Base-by-base conservation (phyloP, 2,888 invertebrate genomes). In the Rutpela maculata region DNA sequence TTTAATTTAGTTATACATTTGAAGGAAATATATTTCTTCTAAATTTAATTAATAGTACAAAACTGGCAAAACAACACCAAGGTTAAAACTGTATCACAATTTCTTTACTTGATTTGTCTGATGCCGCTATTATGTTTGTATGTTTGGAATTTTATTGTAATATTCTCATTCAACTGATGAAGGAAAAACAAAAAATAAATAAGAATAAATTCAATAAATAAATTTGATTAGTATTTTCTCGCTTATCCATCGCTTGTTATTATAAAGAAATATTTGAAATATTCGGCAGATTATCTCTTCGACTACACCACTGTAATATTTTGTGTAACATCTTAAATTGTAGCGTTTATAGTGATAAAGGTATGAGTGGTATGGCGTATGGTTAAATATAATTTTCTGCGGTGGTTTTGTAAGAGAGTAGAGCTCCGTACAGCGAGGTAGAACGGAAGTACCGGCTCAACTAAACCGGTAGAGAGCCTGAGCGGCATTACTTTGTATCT, bases 401-500 rank as follows among this genome's bases (percentile, higher is more conserved):
- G 19, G 63, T 55, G 72, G 72, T 72, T 72, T 31, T 60, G 63
- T 56, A 31, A 38, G 15, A 38, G 19, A 22, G 38, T 26, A 63
- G 38, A 19, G 63, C 18, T 31, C 35, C 35, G 77, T 75, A 77
- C 77, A 78, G 80, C 65, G 74, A 81, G 70, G 66, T 31, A 67
- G 72, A 78, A 80, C 80, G 82, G 80, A 82, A 83, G 83, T 83
- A 79, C 77, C 81, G 78, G 77, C 79, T 78, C 74, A 77, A 62
- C 68, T 70, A 60, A 78, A 80, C 78, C 82, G 81, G 80, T 81
- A 80, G 81, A 79, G 77, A 77, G 74, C 50, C 57, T n/a, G 69
- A 78, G 80, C 85, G 86, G 85, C 85, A 78, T 84, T 82, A 84
- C 86, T 87, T 86, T 86, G 85, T 85, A 84, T 81, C 83, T 73